Percentiles rank a stretch among this genome's conserved stretches.
Evolutionary conservation across 2,888 invertebrate species (phyloP).

Genomic region (Drosophila neoperkinsi): DNA sequence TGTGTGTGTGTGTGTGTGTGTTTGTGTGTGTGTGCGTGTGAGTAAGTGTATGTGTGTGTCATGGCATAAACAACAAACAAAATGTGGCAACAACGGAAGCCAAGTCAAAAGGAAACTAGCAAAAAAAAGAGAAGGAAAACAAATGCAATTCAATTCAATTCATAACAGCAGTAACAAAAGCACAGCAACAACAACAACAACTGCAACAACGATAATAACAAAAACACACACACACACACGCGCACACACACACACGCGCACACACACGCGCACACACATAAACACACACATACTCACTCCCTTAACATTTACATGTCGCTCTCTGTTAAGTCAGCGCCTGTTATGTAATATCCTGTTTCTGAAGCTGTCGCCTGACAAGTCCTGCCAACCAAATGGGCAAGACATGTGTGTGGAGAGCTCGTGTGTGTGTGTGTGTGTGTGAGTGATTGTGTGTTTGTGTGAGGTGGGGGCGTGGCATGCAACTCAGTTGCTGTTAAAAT

Average conservation of each 20-base stretch:
- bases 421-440: conserved; percentile 14
- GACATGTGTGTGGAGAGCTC: conserved; percentile 31
- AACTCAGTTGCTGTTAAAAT: conserved; percentile 66
- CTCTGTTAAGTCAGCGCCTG: conserved; percentile 71
- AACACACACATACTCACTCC: conserved; percentile 1
- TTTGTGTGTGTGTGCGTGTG: not conserved
- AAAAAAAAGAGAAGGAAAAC: conserved; percentile 35
- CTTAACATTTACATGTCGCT: conserved; percentile 52
- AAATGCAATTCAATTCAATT: conserved; percentile 48
- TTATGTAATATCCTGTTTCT: conserved; percentile 79
- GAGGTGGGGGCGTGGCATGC: conserved; percentile 74
- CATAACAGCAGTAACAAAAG: conserved; percentile 40
- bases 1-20: conserved; percentile 7
- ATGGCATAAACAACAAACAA: conserved; percentile 32
- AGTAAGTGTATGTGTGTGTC: conserved; percentile 32
- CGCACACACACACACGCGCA: not conserved
- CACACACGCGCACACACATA: conserved; percentile 10
- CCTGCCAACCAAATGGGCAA: conserved; percentile 22
- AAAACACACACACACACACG: conserved; percentile 19
- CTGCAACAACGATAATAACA: conserved; percentile 23
- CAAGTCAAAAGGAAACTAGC: conserved; percentile 27
- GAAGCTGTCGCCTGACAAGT: conserved; percentile 76
- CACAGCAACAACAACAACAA: conserved; percentile 16
- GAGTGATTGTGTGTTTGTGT: not conserved
- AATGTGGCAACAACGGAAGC: conserved; percentile 21